These are phyloP conservation scores for Zygaena filipendulae DNA, from an alignment of 2,888 invertebrate genomes.

Conservation along the genomic window DNA sequence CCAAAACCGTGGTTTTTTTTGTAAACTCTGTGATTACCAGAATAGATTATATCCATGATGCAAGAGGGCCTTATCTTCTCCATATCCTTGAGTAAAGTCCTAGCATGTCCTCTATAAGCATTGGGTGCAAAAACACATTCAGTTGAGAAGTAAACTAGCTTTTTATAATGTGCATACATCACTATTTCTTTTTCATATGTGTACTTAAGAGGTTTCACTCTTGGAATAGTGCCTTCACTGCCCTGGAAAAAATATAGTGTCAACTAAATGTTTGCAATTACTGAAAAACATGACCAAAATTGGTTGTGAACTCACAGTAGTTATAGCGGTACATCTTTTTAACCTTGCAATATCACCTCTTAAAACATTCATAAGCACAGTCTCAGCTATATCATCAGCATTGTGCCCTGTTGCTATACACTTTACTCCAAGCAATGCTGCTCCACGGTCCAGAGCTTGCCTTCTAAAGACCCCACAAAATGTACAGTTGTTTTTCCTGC, in stretches of 20 bases:
- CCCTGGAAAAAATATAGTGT: slow-evolving; percentile 57
- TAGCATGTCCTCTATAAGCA: slow-evolving; percentile 93
- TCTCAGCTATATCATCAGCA: slow-evolving; percentile 98
- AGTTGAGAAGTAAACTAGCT: slow-evolving; percentile 96
- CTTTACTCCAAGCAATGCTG: slow-evolving; percentile 85
- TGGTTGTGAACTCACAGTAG: slow-evolving; percentile 86
- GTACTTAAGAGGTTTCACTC: slow-evolving; percentile 97
- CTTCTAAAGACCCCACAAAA: slow-evolving; percentile 96
- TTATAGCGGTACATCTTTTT: slow-evolving; percentile 89
- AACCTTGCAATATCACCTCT: slow-evolving; percentile 96
- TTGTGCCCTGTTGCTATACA: slow-evolving; percentile 97
- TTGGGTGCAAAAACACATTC: slow-evolving; percentile 99
- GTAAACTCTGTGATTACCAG: slow-evolving; percentile 61
- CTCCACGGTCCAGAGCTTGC: slow-evolving; percentile 96
- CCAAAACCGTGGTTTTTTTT: background rate
- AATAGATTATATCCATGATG: slow-evolving; percentile 94
- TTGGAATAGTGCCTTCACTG: slow-evolving; percentile 83
- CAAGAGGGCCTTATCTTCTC: slow-evolving; percentile 92
- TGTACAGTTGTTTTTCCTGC: slow-evolving; percentile 94
- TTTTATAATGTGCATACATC: slow-evolving; percentile 98
- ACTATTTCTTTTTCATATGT: slow-evolving; percentile 99
- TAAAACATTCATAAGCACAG: slow-evolving; percentile 96
- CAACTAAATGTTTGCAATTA: background rate
- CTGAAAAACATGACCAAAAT: too few species aligned
- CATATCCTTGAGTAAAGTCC: slow-evolving; percentile 92